Evolutionary conservation across 2,113 vertebrate species (phyloP).

Genomic region (Lanius ludovicianus): DNA sequence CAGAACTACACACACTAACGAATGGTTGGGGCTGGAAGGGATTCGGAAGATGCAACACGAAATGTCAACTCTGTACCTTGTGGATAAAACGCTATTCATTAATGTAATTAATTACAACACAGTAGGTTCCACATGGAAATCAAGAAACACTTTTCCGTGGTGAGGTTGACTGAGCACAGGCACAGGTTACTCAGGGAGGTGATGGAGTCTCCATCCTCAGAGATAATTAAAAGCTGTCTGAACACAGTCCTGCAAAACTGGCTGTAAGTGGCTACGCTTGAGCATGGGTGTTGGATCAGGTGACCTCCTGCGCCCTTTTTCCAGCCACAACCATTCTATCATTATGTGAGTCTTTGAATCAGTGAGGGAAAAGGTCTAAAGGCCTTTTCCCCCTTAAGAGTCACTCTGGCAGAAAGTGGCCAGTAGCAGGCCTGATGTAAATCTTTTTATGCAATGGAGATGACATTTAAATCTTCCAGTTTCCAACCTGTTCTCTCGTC

Average conservation of each 20-base stretch:
- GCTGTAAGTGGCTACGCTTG: background rate
- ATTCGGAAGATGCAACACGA: background rate
- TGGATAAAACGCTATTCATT: background rate
- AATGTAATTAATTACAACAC: background rate
- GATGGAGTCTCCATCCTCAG: background rate
- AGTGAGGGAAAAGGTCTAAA: background rate
- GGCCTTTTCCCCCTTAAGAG: background rate
- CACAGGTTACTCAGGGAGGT: background rate
- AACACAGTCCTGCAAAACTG: background rate
- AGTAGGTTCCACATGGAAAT: background rate
- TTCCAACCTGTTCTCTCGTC: background rate
- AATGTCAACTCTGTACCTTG: background rate
- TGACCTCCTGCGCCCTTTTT: background rate
- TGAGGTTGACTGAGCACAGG: background rate
- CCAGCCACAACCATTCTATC: background rate
- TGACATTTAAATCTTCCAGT: background rate
- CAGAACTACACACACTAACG: background rate
- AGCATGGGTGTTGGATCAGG: background rate
- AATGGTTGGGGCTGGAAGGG: background rate
- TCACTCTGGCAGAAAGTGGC: background rate
- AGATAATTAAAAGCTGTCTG: background rate
- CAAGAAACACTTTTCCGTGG: background rate
- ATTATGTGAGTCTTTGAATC: background rate
- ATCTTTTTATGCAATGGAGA: background rate
- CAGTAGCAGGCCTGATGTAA: background rate